Evolutionary conservation across 2,888 invertebrate genomes (phyloP).

Genomic region (Dynastes maya): DNA sequence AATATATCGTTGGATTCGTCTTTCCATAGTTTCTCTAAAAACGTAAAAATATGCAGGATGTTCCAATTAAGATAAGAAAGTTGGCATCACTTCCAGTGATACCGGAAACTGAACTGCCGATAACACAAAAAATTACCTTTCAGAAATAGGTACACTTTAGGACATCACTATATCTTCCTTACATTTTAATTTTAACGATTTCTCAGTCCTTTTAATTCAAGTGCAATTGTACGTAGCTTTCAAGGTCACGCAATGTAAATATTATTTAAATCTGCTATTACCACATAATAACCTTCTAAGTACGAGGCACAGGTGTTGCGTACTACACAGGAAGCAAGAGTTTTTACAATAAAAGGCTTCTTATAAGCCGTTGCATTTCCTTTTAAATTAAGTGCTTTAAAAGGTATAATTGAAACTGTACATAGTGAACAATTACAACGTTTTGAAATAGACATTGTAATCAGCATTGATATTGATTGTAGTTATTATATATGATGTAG

Average conservation of each 20-base stretch:
- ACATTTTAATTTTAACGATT: background rate
- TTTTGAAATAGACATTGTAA: too few relatives aligned
- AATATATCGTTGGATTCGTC: too few relatives aligned
- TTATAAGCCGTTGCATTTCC: background rate
- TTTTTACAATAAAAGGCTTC: slow-evolving; percentile 8
- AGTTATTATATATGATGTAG: too few relatives aligned
- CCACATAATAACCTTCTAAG: slow-evolving; percentile 1
- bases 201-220: background rate
- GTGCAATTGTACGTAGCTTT: background rate
- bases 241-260: slow-evolving; percentile 12
- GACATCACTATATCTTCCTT: too few relatives aligned
- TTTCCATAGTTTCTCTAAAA: too few relatives aligned
- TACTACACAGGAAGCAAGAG: slow-evolving; percentile 2
- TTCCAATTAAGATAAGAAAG: too few relatives aligned
- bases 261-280: slow-evolving; percentile 7
- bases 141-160: too few relatives aligned
- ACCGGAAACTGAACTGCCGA: too few relatives aligned
- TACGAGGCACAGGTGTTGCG: background rate
- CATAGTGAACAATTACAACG: background rate
- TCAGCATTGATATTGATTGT: too few relatives aligned
- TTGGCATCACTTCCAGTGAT: too few relatives aligned
- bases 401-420: background rate
- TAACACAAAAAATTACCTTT: too few relatives aligned
- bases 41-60: too few relatives aligned
- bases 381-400: background rate